These are phyloP conservation scores for Dicerorhinus sumatrensis DNA, from an alignment of 2,113 vertebrate species.

Conservation along the genomic window DNA sequence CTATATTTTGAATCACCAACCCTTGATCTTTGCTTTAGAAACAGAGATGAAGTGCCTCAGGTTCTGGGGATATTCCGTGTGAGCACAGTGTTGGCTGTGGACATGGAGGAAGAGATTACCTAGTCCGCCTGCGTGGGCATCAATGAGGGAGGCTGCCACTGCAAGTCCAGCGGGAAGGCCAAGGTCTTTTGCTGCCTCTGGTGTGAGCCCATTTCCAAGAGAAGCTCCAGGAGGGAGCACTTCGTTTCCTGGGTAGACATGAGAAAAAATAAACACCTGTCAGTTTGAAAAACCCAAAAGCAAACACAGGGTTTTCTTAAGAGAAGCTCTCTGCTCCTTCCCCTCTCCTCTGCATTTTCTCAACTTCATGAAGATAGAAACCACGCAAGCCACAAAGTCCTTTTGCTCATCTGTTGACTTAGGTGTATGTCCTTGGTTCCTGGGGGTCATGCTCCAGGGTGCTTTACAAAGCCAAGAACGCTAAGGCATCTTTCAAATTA, in stretches of 20 bases:
- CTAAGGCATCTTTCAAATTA: neutral
- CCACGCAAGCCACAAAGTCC: neutral
- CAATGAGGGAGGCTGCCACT: slow-evolving; percentile 95
- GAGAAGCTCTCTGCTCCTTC: slow-evolving; percentile 44
- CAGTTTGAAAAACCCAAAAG: slow-evolving; percentile 81
- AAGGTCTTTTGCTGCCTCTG: slow-evolving; percentile 91
- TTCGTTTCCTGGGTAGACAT: slow-evolving; percentile 90
- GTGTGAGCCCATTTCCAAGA: slow-evolving; percentile 91
- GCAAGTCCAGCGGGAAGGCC: slow-evolving; percentile 91
- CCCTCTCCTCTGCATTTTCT: slow-evolving; percentile 16
- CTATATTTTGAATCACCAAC: neutral
- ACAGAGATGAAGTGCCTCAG: neutral
- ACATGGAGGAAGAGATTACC: slow-evolving; percentile 85
- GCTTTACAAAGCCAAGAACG: neutral
- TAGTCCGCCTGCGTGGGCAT: slow-evolving; percentile 98
- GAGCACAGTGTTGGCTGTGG: fast-evolving
- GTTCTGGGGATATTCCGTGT: neutral
- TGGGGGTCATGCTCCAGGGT: neutral
- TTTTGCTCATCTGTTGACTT: slow-evolving; percentile 59
- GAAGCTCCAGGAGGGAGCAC: slow-evolving; percentile 92
- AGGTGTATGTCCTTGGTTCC: neutral
- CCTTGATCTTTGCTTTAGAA: neutral
- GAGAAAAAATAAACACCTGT: slow-evolving; percentile 83
- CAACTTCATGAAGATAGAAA: slow-evolving; percentile 55
- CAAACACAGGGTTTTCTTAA: slow-evolving; percentile 50